phyloP scores from a whole-genome alignment of 2,888 invertebrate genomes.

The Ommatoiulus sabulosus region DNA sequence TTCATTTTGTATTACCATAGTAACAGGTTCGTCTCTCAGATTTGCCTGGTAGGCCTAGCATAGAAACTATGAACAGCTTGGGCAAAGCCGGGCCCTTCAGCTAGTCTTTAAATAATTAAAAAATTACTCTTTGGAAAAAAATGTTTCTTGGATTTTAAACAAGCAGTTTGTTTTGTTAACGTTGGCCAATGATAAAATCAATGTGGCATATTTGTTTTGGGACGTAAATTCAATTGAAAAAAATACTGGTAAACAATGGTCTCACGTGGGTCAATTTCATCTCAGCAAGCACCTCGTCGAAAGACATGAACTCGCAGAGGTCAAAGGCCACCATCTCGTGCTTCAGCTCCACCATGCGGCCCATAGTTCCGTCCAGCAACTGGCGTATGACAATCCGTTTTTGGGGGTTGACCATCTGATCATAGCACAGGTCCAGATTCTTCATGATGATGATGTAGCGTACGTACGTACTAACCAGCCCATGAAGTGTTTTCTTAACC shows the following conservation, averaged over 20 bases:
- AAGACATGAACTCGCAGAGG: conserved; percentile 86
- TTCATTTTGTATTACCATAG: too few species aligned
- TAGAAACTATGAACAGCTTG: too few species aligned
- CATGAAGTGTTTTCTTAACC: not conserved
- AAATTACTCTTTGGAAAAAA: too few species aligned
- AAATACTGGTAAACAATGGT: not conserved
- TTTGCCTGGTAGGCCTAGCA: too few species aligned
- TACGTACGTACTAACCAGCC: conserved; percentile 72
- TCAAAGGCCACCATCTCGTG: conserved; percentile 87
- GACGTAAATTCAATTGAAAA: too few species aligned
- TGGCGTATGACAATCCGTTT: conserved; percentile 83
- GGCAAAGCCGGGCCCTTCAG: too few species aligned
- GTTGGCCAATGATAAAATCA: too few species aligned
- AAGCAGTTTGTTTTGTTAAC: too few species aligned
- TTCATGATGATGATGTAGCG: conserved; percentile 83
- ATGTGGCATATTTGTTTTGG: too few species aligned
- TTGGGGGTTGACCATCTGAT: conserved; percentile 93
- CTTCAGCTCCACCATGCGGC: conserved; percentile 87
- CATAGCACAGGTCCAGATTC: conserved; percentile 83
- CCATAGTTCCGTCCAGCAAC: conserved; percentile 81
- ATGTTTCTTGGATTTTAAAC: too few species aligned
- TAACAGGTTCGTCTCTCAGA: too few species aligned
- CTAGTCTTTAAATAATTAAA: too few species aligned
- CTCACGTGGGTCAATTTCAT: conserved; percentile 78
- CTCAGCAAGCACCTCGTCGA: conserved; percentile 82